Conservation (phyloP, 2,113 vertebrate genomes). For the Indri indri region DNA sequence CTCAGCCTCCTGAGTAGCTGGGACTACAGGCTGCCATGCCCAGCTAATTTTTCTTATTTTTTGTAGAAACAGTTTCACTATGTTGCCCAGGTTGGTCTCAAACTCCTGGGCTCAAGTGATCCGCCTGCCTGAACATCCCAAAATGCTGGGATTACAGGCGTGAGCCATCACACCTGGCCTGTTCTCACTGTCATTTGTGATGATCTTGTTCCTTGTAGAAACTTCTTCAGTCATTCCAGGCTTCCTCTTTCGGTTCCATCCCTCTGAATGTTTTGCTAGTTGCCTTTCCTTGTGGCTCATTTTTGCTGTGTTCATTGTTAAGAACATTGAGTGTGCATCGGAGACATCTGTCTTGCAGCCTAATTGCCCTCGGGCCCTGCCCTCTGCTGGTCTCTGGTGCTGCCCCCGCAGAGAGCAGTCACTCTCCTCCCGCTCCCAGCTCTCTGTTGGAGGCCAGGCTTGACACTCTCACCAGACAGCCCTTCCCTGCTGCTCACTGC, state of each 20-base stretch:
- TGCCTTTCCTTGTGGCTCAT: neutral
- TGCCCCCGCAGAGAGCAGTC: rapidly evolving
- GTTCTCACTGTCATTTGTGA: neutral
- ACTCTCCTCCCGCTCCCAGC: too few species aligned
- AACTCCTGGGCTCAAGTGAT: too few species aligned
- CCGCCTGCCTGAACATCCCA: too few species aligned
- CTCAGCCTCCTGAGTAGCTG: too few species aligned
- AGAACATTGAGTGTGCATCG: neutral
- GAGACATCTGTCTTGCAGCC: neutral
- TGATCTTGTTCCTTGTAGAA: neutral
- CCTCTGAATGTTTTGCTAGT: neutral
- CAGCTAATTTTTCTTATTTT: too few species aligned
- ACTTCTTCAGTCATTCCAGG: neutral
- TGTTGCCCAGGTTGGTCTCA: too few species aligned
- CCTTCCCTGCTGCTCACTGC: neutral
- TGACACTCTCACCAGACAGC: neutral
- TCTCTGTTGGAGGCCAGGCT: neutral
- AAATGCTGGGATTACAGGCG: too few species aligned
- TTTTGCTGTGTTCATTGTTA: neutral
- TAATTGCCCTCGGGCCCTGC: neutral
- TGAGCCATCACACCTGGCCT: too few species aligned
- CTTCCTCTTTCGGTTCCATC: neutral
- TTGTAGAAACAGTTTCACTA: too few species aligned
- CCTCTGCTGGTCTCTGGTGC: too few species aligned
- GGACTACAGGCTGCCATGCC: too few species aligned